These are phyloP conservation scores for Coendou prehensilis DNA, from an alignment of 2,797 vertebrate genomes.

Conservation along the genomic window DNA sequence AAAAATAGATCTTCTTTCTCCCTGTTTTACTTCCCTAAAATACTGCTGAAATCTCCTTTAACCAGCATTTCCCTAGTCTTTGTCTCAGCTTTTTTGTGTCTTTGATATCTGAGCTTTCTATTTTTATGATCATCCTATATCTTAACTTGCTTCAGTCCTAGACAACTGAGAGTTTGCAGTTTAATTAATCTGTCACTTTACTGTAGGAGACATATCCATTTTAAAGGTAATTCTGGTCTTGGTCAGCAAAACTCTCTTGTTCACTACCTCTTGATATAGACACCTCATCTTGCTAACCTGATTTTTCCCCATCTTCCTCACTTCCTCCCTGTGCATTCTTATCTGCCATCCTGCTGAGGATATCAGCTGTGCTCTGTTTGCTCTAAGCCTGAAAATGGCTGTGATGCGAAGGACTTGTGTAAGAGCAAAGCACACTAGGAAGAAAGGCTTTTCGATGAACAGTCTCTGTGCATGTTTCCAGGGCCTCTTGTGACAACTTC, in stretches of 20 bases:
- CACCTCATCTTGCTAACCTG: not conserved
- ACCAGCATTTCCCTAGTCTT: not conserved
- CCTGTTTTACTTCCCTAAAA: constrained; percentile 23
- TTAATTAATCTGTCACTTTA: constrained; percentile 58
- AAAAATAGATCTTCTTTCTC: not conserved
- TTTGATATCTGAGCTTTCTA: constrained; percentile 37
- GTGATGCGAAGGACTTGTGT: not conserved
- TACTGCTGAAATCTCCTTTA: constrained; percentile 46
- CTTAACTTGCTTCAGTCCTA: constrained; percentile 53
- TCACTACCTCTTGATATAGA: not conserved
- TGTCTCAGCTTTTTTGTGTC: constrained; percentile 46
- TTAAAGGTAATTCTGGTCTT: constrained; percentile 7
- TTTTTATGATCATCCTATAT: constrained; percentile 46
- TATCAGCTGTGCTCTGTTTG: not conserved
- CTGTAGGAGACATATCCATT: not conserved
- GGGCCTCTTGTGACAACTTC: not conserved
- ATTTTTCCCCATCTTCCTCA: too few species aligned
- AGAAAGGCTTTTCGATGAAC: not conserved
- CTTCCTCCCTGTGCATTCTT: not conserved
- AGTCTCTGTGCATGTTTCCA: not conserved
- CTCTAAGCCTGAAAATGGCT: not conserved
- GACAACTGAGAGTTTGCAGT: not conserved
- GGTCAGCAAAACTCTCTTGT: constrained; percentile 44
- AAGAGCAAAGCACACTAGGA: not conserved
- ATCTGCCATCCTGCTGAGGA: not conserved